Evolutionary conservation across 1,140 invertebrate genomes (phyloP).

Genomic region (Agraylea sexmaculata): DNA sequence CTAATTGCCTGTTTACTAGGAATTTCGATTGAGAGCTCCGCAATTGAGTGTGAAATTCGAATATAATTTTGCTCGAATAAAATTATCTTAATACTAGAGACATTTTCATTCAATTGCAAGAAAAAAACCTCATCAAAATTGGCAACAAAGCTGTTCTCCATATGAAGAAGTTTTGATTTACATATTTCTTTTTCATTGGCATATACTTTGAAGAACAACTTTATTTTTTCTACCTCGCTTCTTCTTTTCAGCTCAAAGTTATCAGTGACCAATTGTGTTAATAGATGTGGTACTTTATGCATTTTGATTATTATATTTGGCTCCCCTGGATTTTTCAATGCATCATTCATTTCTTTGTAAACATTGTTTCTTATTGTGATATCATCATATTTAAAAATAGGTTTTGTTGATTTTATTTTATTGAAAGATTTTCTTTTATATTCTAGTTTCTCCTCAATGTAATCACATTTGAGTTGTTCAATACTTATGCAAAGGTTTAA

Average conservation of each 20-base stretch:
- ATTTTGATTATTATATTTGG: constrained; percentile 12
- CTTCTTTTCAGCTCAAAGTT: constrained; percentile 15
- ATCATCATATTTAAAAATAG: constrained; percentile 17
- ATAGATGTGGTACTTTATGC: neutral
- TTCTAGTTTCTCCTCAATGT: constrained; percentile 13
- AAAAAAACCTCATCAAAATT: constrained; percentile 15
- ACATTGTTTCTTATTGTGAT: constrained; percentile 13
- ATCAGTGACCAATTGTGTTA: no score
- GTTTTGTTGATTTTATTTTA: constrained; percentile 10
- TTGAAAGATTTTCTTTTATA: constrained; percentile 9
- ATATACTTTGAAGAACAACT: constrained; percentile 16
- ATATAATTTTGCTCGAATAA: constrained; percentile 13
- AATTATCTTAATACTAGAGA: constrained; percentile 10
- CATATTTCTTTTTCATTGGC: constrained; percentile 18
- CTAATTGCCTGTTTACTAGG: constrained; percentile 4
- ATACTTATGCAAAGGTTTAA: constrained; percentile 14
- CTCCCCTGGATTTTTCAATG: constrained; percentile 15
- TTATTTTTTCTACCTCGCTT: constrained; percentile 14
- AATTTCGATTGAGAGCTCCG: constrained; percentile 2
- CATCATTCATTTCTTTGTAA: constrained; percentile 11
- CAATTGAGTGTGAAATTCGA: neutral
- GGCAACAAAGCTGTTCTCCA: constrained; percentile 14
- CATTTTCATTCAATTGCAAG: constrained; percentile 9
- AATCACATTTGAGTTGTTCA: constrained; percentile 18
- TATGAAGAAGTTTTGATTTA: constrained; percentile 9